Percentiles rank a stretch among this genome's conserved stretches.
Conservation (phyloP, 2,113 vertebrate species). For the Apeltes quadracus region DNA sequence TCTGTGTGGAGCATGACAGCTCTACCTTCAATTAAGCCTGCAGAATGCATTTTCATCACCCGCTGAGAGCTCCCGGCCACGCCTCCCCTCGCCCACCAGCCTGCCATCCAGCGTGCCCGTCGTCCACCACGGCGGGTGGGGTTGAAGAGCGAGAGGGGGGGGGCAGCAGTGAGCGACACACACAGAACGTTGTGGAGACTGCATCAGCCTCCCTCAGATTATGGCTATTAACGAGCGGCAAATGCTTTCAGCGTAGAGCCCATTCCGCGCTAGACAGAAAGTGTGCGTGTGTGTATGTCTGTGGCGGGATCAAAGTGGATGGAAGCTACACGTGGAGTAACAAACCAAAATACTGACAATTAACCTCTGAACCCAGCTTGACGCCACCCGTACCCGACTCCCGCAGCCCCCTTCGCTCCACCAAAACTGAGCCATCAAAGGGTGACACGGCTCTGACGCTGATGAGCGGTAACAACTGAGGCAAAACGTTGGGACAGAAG, state of each 20-base stretch:
- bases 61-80: slow-evolving; percentile 39
- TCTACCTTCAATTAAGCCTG: slow-evolving; percentile 78
- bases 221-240: slow-evolving; percentile 47
- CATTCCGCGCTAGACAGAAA: slow-evolving; percentile 25
- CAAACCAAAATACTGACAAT: slow-evolving; percentile 70
- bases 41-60: slow-evolving; percentile 71
- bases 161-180: background rate
- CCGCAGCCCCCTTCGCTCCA: background rate
- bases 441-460: slow-evolving; percentile 55
- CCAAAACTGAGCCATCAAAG: slow-evolving; percentile 57
- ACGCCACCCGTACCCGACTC: slow-evolving; percentile 24
- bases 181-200: background rate
- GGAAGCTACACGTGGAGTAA: slow-evolving; percentile 51
- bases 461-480: slow-evolving; percentile 59
- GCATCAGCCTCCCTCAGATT: slow-evolving; percentile 35
- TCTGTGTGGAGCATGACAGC: slow-evolving; percentile 75
- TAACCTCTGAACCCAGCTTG: slow-evolving; percentile 65
- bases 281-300: slow-evolving; percentile 11
- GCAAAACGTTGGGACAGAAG: slow-evolving; percentile 35
- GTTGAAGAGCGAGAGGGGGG: background rate
- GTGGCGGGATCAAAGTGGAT: slow-evolving; percentile 49
- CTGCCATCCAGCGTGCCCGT: slow-evolving; percentile 19
- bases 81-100: slow-evolving; percentile 30
- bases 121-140: slow-evolving; percentile 41
- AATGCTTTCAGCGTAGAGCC: slow-evolving; percentile 10